Percentiles rank a stretch among this genome's conserved stretches.
These are phyloP conservation scores for Pseudorhombus dupliciocellatus DNA, from an alignment of 2,113 vertebrate genomes.

Conservation along the genomic window DNA sequence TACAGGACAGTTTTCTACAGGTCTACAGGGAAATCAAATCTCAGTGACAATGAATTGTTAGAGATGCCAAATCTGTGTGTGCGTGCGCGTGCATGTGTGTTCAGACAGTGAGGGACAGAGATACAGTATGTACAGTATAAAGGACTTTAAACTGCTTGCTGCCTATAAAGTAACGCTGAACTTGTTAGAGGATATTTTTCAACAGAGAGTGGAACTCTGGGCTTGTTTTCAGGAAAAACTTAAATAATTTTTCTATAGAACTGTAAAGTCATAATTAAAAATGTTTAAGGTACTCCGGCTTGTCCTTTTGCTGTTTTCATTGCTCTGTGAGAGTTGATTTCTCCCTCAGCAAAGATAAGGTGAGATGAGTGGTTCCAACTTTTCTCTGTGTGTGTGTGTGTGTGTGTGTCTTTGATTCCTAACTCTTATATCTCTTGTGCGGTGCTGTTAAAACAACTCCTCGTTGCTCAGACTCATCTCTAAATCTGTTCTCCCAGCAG, in stretches of 20 bases:
- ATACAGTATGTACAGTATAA: constrained; percentile 10
- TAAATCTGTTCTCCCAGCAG: constrained; percentile 4
- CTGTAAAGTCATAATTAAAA: constrained; percentile 66
- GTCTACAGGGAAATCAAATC: constrained; percentile 8
- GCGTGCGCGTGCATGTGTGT: neutral
- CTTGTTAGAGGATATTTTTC: constrained; percentile 20
- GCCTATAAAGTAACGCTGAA: constrained; percentile 23
- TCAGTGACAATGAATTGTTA: too few relatives aligned
- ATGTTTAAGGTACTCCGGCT: constrained; percentile 32
- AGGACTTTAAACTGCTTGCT: constrained; percentile 27
- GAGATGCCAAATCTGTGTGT: neutral
- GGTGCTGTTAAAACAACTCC: neutral
- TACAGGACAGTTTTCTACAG: too few relatives aligned
- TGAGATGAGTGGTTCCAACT: neutral
- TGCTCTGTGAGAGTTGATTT: neutral
- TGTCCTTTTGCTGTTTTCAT: constrained; percentile 3
- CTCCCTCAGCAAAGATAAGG: neutral
- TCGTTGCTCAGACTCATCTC: neutral
- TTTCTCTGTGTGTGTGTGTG: too few relatives aligned
- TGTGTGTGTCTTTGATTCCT: neutral
- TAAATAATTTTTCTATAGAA: constrained; percentile 47
- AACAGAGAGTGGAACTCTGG: constrained; percentile 24
- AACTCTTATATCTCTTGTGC: neutral
- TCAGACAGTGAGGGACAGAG: neutral
- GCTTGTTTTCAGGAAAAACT: constrained; percentile 19